Percentiles rank a stretch among this genome's conserved stretches.
phyloP scores from a whole-genome alignment of 1,140 invertebrate genomes.

The Berghia stephanieae region DNA sequence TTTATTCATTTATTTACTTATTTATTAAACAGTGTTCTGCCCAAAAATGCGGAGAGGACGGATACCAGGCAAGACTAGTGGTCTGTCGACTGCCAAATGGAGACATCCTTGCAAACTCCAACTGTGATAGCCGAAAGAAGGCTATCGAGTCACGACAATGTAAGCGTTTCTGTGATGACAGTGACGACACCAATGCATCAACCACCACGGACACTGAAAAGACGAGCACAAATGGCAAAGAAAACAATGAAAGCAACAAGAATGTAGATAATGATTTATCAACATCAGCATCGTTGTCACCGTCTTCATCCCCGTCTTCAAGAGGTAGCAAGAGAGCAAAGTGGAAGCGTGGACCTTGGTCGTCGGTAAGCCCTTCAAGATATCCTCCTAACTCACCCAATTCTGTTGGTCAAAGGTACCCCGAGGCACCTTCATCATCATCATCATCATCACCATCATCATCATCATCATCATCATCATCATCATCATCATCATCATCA shows the following conservation, averaged over 20 bases:
- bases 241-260: no score
- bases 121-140: slow-evolving; percentile 68
- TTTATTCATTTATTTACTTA: background rate
- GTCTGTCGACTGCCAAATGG: slow-evolving; percentile 43
- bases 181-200: no score
- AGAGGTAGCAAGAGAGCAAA: no score
- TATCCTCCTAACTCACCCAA: background rate
- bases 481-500: no score
- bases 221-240: slow-evolving; percentile 72
- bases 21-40: slow-evolving; percentile 46
- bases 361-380: slow-evolving; percentile 68
- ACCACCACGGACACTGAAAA: no score
- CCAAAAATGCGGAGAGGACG: slow-evolving; percentile 67
- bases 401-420: background rate
- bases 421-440: background rate
- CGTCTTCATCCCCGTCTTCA: no score
- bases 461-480: background rate
- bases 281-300: no score
- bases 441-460: background rate
- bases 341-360: slow-evolving; percentile 73
- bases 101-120: slow-evolving; percentile 40
- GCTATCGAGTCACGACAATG: slow-evolving; percentile 70
- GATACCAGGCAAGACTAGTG: slow-evolving; percentile 71
- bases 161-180: slow-evolving; percentile 68
- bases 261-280: no score